These are phyloP conservation scores for Mellilla xanthometata DNA, from an alignment of 2,888 invertebrate genomes.

Conservation along the genomic window DNA sequence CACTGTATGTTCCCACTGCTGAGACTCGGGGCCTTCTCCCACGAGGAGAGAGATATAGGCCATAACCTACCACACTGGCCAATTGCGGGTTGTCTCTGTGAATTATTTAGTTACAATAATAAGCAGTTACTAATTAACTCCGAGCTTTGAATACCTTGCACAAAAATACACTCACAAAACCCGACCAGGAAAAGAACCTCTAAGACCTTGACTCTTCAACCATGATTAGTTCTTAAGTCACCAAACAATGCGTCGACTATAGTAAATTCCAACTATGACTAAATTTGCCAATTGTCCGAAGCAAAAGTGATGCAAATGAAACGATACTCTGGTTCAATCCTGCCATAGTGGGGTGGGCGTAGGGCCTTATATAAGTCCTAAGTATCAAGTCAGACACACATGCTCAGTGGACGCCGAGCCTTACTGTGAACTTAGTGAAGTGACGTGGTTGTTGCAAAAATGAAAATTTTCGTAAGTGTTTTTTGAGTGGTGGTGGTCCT, in stretches of 20 bases:
- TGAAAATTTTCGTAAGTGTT: conserved; percentile 72
- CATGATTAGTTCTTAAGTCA: conserved; percentile 24
- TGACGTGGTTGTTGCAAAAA: conserved; percentile 43
- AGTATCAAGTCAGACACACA: conserved; percentile 45
- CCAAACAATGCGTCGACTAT: conserved; percentile 25
- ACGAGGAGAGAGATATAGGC: no score
- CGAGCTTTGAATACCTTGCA: no score
- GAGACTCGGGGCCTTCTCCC: no score
- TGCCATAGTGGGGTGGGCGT: conserved; percentile 50
- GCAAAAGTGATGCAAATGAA: conserved; percentile 36
- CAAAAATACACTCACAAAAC: no score
- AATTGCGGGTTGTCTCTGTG: no score
- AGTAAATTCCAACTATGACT: conserved; percentile 31
- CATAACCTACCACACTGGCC: no score
- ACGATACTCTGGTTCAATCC: conserved; percentile 28
- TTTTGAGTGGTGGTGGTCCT: conserved; percentile 16
- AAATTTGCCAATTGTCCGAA: conserved; percentile 32
- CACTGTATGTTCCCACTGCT: no score
- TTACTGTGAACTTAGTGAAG: conserved; percentile 40
- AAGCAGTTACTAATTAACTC: no score
- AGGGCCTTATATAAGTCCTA: conserved; percentile 60
- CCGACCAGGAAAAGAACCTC: conserved; percentile 6
- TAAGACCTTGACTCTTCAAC: conserved; percentile 8
- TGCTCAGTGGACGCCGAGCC: conserved; percentile 44
- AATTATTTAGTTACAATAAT: no score